Evolutionary conservation across 2,113 vertebrate genomes (phyloP), one percentile per base, ranked within the genome.

Genomic region (Paralichthys olivaceus): DNA sequence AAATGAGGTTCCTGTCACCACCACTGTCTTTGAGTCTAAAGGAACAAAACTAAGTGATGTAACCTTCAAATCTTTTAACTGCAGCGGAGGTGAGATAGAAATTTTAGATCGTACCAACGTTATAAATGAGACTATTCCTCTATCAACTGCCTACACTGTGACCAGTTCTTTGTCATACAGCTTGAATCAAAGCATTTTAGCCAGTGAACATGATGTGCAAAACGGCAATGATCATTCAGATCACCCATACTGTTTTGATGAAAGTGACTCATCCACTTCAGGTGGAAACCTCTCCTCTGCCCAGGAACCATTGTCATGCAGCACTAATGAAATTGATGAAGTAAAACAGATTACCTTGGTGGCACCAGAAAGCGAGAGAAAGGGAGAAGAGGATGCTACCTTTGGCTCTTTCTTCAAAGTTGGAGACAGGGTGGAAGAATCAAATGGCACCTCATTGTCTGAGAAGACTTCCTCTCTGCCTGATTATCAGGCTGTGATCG

Each of bases 61-160:
- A 32, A 91, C 90, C 7, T 87, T 87, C 8, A 91, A 89, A 51
- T 87, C 83, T 15, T 69, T 91, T 15, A 47, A 85, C 67, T 92
- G 89, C 71, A 34, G 66, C 4, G 90, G 88, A 11, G 86, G 77
- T 22, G 87, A 87, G 49, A 53, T 84, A 49, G 78, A 88, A 69
- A 75, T 88, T 72, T 70, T 64, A 57, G 80, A 84, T 22, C 19
- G 17, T 4, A 45, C 62, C 34, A 45, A 32, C 26, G 34, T 47
- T 28, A 20, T 56, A 43, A 74, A 89, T 17, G 69, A 77, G 26
- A 80, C 70, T 0, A 7, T 90, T 75, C 65, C 81, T 68, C 22
- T 81, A 7, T 72, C 64, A 58, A 54, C 34, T 19, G 32, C 70
- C 32, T 73, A 63, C 45, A 54, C 12, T n/a, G 43, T 12, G 0